Conservation (phyloP, 2,888 invertebrate genomes). For the Pristionchus mayeri region DNA sequence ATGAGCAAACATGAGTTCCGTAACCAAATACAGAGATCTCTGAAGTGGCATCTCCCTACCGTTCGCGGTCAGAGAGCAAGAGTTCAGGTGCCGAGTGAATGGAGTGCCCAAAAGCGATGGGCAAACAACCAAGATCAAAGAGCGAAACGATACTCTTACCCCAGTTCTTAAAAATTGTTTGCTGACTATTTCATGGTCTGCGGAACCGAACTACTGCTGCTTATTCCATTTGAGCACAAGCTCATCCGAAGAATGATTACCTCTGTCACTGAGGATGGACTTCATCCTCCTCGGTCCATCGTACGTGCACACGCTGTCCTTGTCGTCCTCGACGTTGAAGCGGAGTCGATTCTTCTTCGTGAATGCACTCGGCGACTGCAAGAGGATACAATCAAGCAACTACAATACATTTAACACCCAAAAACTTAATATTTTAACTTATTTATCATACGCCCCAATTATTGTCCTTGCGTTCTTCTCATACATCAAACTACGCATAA, state of each 20-base stretch:
- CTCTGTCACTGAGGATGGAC: constrained; percentile 29
- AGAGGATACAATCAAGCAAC: background rate
- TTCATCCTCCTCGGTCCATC: constrained; percentile 24
- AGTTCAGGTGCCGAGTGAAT: constrained; percentile 21
- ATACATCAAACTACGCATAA: no score
- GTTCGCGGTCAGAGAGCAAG: constrained; percentile 7
- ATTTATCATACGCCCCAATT: no score
- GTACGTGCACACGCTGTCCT: constrained; percentile 10
- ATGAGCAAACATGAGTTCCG: background rate
- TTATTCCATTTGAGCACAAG: no score
- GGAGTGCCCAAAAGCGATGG: constrained; percentile 14
- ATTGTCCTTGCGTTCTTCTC: no score
- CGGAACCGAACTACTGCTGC: background rate
- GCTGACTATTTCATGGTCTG: background rate
- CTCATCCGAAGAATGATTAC: no score
- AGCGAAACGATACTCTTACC: constrained; percentile 2
- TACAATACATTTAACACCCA: background rate
- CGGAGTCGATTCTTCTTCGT: constrained; percentile 6
- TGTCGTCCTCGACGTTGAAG: constrained; percentile 31
- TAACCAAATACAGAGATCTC: constrained; percentile 32
- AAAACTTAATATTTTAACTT: background rate
- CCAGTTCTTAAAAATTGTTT: no score
- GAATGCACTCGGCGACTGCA: background rate
- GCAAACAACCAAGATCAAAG: constrained; percentile 1
- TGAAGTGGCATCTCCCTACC: background rate